phyloP scores from a whole-genome alignment of 2,797 vertebrate species.

The Steatocranus sp. region DNA sequence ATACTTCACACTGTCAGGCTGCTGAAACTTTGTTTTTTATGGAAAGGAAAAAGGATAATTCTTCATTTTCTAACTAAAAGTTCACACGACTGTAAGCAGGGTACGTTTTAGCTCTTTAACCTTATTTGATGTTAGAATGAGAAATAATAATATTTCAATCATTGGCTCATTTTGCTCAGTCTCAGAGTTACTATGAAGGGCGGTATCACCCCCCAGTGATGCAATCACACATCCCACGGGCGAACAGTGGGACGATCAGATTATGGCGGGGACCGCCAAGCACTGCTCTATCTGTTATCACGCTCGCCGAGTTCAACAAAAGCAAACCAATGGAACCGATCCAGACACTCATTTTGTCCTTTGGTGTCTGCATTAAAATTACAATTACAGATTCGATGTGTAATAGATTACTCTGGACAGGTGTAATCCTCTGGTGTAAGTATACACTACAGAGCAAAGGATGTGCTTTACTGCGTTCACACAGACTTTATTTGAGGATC shows the following conservation, averaged over 20 bases:
- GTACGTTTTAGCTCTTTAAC: not conserved
- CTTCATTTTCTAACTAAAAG: not conserved
- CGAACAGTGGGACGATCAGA: too few species aligned
- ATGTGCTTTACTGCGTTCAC: not conserved
- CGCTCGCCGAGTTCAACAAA: not conserved
- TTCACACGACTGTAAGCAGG: not conserved
- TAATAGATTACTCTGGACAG: not conserved
- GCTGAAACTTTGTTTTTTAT: not conserved
- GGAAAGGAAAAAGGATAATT: not conserved
- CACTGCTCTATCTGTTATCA: not conserved
- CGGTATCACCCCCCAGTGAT: not conserved
- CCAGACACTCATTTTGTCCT: rapidly evolving
- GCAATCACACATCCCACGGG: not conserved
- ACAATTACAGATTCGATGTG: not conserved
- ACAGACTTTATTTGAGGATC: not conserved
- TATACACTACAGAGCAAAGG: not conserved
- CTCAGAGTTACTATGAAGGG: not conserved
- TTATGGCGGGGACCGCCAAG: not conserved
- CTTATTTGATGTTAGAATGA: not conserved
- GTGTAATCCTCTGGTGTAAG: not conserved
- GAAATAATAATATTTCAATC: not conserved
- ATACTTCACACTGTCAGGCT: not conserved
- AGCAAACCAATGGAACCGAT: not conserved
- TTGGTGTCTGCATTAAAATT: not conserved
- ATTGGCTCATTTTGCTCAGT: not conserved